Percentiles rank a stretch among this genome's conserved stretches.
Conservation (phyloP, 1,140 invertebrate species). For the Drosophila malerkotliana region DNA sequence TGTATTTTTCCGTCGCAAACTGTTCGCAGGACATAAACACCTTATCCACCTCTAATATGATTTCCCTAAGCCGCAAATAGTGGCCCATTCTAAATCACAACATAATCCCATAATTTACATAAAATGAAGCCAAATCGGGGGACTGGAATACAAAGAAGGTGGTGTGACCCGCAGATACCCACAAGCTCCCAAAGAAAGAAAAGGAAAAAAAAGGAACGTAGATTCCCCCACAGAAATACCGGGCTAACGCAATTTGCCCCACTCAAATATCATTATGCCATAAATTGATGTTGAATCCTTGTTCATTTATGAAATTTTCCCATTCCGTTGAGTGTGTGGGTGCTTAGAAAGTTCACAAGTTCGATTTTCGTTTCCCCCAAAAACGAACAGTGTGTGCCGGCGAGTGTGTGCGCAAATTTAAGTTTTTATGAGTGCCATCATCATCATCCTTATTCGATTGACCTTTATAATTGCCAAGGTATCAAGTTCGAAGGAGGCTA, state of each 20-base stretch:
- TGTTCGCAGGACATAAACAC: constrained; percentile 34
- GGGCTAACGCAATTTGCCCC: constrained; percentile 54
- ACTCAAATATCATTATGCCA: constrained; percentile 74
- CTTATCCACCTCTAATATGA: constrained; percentile 38
- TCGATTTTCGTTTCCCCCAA: constrained; percentile 37
- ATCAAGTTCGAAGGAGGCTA: constrained; percentile 55
- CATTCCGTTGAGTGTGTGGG: constrained; percentile 36
- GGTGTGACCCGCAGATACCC: constrained; percentile 25
- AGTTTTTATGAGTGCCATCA: constrained; percentile 43
- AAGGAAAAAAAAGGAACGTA: constrained; percentile 2
- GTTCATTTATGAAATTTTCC: constrained; percentile 82
- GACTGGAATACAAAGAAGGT: constrained; percentile 58
- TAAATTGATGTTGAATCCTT: constrained; percentile 78
- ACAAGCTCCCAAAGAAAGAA: neutral
- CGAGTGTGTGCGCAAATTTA: constrained; percentile 35
- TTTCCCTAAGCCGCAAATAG: constrained; percentile 50
- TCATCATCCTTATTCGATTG: constrained; percentile 28
- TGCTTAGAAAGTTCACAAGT: constrained; percentile 46
- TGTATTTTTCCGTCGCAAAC: constrained; percentile 37
- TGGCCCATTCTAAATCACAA: constrained; percentile 78
- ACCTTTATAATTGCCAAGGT: constrained; percentile 64
- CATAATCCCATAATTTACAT: constrained; percentile 81
- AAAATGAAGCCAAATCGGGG: constrained; percentile 63
- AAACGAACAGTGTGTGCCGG: neutral
- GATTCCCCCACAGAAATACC: constrained; percentile 31